These are phyloP conservation scores for Carollia perspicillata DNA, from an alignment of 2,113 vertebrate species.

Conservation along the genomic window DNA sequence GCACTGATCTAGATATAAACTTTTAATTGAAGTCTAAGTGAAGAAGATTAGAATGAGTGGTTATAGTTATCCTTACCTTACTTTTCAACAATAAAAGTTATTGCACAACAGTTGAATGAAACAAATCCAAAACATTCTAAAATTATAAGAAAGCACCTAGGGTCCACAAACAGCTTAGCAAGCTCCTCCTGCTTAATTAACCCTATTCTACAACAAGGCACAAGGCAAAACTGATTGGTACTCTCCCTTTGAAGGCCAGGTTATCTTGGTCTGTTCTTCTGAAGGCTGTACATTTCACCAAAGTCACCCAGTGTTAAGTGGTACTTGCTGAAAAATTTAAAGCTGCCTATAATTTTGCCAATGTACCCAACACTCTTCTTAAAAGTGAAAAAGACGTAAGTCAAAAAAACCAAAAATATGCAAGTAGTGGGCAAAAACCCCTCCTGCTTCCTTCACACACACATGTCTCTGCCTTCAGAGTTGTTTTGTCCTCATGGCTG, in stretches of 20 bases:
- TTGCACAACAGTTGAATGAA: not conserved
- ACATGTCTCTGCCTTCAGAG: not conserved
- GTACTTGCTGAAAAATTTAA: not conserved
- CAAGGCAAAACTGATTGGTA: not conserved
- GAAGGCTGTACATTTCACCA: not conserved
- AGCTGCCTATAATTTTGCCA: not conserved
- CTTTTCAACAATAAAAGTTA: not conserved
- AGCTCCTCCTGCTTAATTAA: not conserved
- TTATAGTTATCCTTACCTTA: not conserved
- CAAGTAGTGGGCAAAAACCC: not conserved
- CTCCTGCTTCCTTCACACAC: fast-evolving
- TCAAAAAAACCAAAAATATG: not conserved
- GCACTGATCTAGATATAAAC: not conserved
- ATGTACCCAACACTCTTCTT: not conserved
- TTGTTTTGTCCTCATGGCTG: not conserved
- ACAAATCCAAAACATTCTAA: not conserved
- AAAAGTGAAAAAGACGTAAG: not conserved
- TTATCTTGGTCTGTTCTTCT: not conserved
- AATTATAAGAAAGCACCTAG: not conserved
- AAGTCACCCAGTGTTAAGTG: not conserved
- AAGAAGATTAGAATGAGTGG: not conserved
- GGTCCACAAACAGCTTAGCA: not conserved
- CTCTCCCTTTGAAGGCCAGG: not conserved
- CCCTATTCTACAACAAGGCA: not conserved
- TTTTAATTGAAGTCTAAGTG: slow-evolving; percentile 1